Evolutionary conservation across 2,797 vertebrate species (phyloP).

Genomic region (Hafferia zeledoni): DNA sequence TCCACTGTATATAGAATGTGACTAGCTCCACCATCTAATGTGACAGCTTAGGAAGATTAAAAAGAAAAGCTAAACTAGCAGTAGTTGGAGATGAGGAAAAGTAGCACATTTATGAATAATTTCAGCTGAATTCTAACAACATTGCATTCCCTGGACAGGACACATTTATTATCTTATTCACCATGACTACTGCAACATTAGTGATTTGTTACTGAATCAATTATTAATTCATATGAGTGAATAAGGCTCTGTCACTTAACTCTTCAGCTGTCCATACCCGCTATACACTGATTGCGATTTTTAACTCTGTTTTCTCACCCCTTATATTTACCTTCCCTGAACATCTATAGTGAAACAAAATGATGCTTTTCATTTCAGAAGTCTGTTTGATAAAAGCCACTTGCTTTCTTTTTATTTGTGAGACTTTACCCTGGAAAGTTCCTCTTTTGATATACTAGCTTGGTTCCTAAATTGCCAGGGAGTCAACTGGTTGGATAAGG

Average conservation of each 20-base stretch:
- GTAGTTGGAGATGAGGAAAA: slow-evolving; percentile 77
- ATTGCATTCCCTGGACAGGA: slow-evolving; percentile 80
- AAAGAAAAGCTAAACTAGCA: slow-evolving; percentile 80
- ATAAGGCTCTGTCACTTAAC: slow-evolving; percentile 76
- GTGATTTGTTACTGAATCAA: slow-evolving; percentile 85
- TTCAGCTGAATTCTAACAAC: slow-evolving; percentile 82
- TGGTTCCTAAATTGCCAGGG: not conserved
- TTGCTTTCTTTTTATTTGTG: not conserved
- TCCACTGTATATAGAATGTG: slow-evolving; percentile 73
- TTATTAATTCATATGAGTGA: slow-evolving; percentile 82
- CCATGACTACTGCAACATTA: slow-evolving; percentile 82
- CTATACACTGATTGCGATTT: not conserved
- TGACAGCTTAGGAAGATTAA: slow-evolving; percentile 82
- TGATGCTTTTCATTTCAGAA: not conserved
- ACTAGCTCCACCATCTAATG: slow-evolving; percentile 76
- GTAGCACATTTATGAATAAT: slow-evolving; percentile 84
- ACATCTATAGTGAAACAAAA: not conserved
- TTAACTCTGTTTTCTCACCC: not conserved
- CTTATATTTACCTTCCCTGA: not conserved
- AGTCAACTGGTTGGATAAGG: not conserved
- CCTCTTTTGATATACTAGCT: not conserved
- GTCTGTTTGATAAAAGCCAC: not conserved
- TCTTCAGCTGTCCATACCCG: slow-evolving; percentile 52
- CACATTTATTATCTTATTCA: slow-evolving; percentile 84
- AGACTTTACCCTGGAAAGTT: not conserved